These are phyloP conservation scores for Synanthedon myopaeformis DNA, from an alignment of 2,888 invertebrate genomes.

Conservation along the genomic window DNA sequence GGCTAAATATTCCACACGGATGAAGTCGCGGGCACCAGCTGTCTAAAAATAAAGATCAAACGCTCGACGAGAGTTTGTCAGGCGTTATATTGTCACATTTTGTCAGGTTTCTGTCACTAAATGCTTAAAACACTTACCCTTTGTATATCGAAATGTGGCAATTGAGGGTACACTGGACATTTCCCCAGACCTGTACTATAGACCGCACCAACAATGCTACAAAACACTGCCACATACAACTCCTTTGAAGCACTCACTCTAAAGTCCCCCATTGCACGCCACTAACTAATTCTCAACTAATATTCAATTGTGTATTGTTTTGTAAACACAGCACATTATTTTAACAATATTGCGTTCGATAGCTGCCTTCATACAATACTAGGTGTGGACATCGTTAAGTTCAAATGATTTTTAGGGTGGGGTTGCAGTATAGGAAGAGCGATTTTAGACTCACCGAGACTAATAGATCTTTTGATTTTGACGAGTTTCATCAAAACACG, in stretches of 20 bases:
- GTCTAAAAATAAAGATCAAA: too few relatives aligned
- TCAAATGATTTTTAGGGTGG: background rate
- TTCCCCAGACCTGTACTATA: constrained; percentile 71
- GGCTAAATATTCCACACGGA: too few relatives aligned
- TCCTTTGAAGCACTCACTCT: constrained; percentile 24
- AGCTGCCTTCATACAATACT: background rate
- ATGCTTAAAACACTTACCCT: constrained; percentile 45
- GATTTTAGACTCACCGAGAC: background rate
- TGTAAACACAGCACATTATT: constrained; percentile 3
- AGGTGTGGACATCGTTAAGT: constrained; percentile 19
- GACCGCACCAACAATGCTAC: constrained; percentile 27
- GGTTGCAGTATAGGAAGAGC: constrained; percentile 3
- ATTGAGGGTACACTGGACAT: constrained; percentile 75
- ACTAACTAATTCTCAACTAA: background rate
- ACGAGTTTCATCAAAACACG: too few relatives aligned
- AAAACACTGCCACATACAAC: constrained; percentile 23
- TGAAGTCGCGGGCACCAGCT: too few relatives aligned
- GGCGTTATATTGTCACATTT: too few relatives aligned
- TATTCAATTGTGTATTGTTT: constrained; percentile 3
- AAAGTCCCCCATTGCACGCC: constrained; percentile 46
- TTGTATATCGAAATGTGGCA: constrained; percentile 74
- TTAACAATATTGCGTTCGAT: constrained; percentile 3
- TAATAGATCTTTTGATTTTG: too few relatives aligned
- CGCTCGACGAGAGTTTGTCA: too few relatives aligned
- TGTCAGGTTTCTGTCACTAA: too few relatives aligned